A percentile compares a stretch with the other conserved stretches of the same genome.
Evolutionary conservation across 2,888 invertebrate species (phyloP).

Genomic region (Phalera bucephala): DNA sequence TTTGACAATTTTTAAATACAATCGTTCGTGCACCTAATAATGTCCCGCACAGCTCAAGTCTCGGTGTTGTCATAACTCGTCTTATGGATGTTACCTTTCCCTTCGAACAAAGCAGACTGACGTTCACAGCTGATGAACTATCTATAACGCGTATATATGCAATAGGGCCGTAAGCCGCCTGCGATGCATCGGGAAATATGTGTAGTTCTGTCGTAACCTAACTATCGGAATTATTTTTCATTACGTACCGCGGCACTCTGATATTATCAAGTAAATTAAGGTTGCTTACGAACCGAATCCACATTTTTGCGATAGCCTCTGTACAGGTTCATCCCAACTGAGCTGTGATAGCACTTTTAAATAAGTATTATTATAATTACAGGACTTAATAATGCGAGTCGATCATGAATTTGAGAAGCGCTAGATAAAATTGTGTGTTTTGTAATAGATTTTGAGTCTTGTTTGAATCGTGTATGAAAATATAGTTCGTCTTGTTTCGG

Average conservation of each 20-base stretch:
- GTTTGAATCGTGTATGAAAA: no score
- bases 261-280: no score
- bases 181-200: slow-evolving; percentile 5
- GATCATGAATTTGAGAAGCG: slow-evolving; percentile 6
- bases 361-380: slow-evolving; percentile 1
- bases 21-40: no score
- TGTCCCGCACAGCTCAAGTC: slow-evolving; percentile 7
- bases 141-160: slow-evolving; percentile 3
- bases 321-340: slow-evolving; percentile 4
- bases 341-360: background rate
- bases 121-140: no score
- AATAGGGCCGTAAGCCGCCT: slow-evolving; percentile 3
- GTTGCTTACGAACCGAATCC: no score
- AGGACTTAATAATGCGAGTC: slow-evolving; percentile 4
- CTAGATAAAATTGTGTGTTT: no score
- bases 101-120: no score
- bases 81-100: slow-evolving; percentile 4
- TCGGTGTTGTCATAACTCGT: background rate
- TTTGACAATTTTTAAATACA: background rate
- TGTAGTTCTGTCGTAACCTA: slow-evolving; percentile 3
- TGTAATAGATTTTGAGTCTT: no score
- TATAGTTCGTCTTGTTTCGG: background rate
- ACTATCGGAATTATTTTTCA: background rate
- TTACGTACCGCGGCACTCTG: background rate
- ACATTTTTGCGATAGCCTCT: background rate